Evolutionary conservation across 2,797 vertebrate genomes (phyloP).

Genomic region (Aldrovandia affinis): DNA sequence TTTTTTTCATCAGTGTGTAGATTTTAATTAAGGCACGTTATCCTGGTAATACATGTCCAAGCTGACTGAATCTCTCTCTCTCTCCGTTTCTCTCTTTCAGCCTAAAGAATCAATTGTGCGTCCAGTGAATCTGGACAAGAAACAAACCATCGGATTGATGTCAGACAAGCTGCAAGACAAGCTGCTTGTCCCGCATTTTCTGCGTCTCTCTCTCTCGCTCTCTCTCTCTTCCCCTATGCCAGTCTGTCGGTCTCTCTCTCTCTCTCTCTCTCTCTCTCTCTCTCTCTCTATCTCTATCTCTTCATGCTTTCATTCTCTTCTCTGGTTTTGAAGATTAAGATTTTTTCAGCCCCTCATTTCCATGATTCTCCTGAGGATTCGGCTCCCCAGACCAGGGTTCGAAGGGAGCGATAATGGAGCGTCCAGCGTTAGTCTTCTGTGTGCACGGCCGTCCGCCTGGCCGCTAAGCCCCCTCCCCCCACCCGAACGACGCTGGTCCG

Average conservation of each 20-base stretch:
- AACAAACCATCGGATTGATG: slow-evolving; percentile 74
- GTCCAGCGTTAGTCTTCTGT: slow-evolving; percentile 10
- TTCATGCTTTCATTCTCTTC: slow-evolving; percentile 34
- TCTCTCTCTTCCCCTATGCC: slow-evolving; percentile 20
- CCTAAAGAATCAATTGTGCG: slow-evolving; percentile 80
- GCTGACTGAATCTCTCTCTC: slow-evolving; percentile 25
- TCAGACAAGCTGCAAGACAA: slow-evolving; percentile 76
- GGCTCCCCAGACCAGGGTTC: background rate
- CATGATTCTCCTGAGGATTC: slow-evolving; percentile 25
- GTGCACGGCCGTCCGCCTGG: background rate
- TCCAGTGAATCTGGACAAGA: slow-evolving; percentile 70
- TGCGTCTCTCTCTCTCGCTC: slow-evolving; percentile 37
- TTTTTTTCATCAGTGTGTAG: background rate
- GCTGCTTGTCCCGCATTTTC: slow-evolving; percentile 71
- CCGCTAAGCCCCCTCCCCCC: background rate
- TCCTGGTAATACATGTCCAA: background rate
- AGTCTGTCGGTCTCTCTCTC: background rate
- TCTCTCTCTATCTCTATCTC: slow-evolving; percentile 19
- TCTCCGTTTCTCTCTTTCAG: slow-evolving; percentile 54
- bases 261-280: slow-evolving; percentile 25
- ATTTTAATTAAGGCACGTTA: background rate
- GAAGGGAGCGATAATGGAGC: background rate
- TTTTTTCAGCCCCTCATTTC: slow-evolving; percentile 22
- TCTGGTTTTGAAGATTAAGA: background rate
- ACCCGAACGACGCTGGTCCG: background rate